Conservation (phyloP, 2,888 invertebrate genomes). For the Erebia epiphron region DNA sequence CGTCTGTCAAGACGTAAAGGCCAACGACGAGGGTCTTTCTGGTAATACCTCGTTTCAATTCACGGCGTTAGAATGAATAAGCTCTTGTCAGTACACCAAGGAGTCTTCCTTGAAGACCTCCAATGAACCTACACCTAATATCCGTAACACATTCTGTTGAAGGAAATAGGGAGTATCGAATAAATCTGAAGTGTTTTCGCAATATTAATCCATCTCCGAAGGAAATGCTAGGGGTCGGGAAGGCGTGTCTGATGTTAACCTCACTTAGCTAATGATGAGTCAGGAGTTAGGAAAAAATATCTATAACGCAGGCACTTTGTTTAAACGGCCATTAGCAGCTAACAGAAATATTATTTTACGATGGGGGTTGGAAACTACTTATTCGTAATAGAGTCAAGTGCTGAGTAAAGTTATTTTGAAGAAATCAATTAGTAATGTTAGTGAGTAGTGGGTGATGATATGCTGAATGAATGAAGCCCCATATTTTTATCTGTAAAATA, state of each 20-base stretch:
- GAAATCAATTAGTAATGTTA: background rate
- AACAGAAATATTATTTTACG: conserved; percentile 23
- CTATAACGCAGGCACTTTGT: conserved; percentile 34
- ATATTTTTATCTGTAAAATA: too few relatives aligned
- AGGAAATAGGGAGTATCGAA: conserved; percentile 33
- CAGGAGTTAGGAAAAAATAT: conserved; percentile 30
- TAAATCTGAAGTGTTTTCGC: conserved; percentile 41
- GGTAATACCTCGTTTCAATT: too few relatives aligned
- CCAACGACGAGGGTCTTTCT: too few relatives aligned
- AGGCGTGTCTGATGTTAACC: conserved; percentile 41
- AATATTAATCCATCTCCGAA: conserved; percentile 42
- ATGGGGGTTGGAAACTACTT: background rate
- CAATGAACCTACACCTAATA: conserved; percentile 17
- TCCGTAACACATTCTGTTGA: conserved; percentile 28
- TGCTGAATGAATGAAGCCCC: too few relatives aligned
- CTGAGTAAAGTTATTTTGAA: background rate
- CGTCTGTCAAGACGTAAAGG: too few relatives aligned
- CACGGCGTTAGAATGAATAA: conserved; percentile 4
- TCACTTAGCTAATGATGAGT: conserved; percentile 40
- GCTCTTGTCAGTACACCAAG: conserved; percentile 3
- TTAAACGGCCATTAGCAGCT: conserved; percentile 30
- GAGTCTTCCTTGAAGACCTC: too few relatives aligned
- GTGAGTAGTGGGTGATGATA: background rate
- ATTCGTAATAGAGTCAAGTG: background rate
- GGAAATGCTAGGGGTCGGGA: conserved; percentile 40